Base-by-base conservation (phyloP, 2,797 vertebrate genomes). In the Microctenopoma lineatum region DNA sequence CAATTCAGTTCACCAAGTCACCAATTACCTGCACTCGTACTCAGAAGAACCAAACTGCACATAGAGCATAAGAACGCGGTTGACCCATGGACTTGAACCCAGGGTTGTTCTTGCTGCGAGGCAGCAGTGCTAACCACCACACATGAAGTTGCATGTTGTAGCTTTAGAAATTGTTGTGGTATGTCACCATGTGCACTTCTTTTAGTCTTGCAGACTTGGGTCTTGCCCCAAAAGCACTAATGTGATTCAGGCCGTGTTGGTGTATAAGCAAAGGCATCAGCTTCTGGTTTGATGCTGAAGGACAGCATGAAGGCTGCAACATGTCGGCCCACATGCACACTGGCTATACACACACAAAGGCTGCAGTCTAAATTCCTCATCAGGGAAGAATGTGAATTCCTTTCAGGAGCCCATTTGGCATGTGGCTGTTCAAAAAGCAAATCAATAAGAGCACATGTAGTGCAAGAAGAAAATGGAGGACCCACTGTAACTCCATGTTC, bases 401-500 rank as follows among this genome's bases (percentile, higher is more conserved):
- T 73, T 61, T 65, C 18, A 66, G 29, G 16, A 46, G 34, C 68
- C 32, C n/a, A 4, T 59, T 64, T n/a, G 59, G 38, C 44, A 77
- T 18, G 9, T 34, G 29, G 61, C 42, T 54, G 41, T 73, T 79
- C 32, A 38, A 38, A 38, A 38, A 38, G 57, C 55, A 73, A 78
- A 78, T 79, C 78, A 66, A 77, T 87, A 72, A 39, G 39, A 50
- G 53, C 52, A 39, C 69, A 65, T 66, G 36, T 21, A 61, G 54
- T 26, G 63, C 61, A 65, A 68, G 21, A 45, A 67, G 29, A 68
- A 34, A 57, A 59, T 59, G 51, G 65, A 69, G 81, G 65, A 67
- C 53, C 57, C 47, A 12, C 16, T 11, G 26, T 18, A 38, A 47
- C 26, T 29, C 2, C 55, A 53, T 7, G 58, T 59, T 60, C 32